A percentile compares a stretch with the other conserved stretches of the same genome.
Evolutionary conservation across 2,113 vertebrate genomes (phyloP).

Genomic region (Scytalopus superciliaris): DNA sequence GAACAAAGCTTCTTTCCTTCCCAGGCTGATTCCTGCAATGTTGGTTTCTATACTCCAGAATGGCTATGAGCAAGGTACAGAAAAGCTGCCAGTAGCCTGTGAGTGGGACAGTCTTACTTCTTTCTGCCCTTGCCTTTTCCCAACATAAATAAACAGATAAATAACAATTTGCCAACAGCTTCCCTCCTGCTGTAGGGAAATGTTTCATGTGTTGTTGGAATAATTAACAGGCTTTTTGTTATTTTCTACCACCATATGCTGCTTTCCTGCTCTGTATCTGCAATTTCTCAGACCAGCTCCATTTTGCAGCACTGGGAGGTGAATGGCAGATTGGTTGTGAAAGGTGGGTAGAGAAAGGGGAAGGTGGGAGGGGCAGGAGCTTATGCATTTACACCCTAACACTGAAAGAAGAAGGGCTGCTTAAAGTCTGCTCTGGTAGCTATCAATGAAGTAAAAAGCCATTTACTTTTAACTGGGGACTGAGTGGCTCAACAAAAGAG

Average conservation of each 20-base stretch:
- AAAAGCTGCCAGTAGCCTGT: not conserved
- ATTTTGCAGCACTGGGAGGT: not conserved
- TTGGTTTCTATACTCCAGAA: not conserved
- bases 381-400: not conserved
- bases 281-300: not conserved
- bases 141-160: constrained; percentile 24
- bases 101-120: not conserved
- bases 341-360: not conserved
- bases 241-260: constrained; percentile 16
- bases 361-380: not conserved
- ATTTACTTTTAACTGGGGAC: not conserved
- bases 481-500: not conserved
- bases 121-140: not conserved
- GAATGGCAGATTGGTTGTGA: not conserved
- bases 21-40: not conserved
- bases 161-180: constrained; percentile 6
- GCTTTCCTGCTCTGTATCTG: not conserved
- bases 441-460: not conserved
- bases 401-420: not conserved
- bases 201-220: not conserved
- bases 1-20: not conserved
- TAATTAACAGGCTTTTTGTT: constrained; percentile 16
- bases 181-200: not conserved
- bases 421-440: not conserved
- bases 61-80: not conserved